phyloP scores from a whole-genome alignment of 2,888 invertebrate species.

The Habrosyne pyritoides region DNA sequence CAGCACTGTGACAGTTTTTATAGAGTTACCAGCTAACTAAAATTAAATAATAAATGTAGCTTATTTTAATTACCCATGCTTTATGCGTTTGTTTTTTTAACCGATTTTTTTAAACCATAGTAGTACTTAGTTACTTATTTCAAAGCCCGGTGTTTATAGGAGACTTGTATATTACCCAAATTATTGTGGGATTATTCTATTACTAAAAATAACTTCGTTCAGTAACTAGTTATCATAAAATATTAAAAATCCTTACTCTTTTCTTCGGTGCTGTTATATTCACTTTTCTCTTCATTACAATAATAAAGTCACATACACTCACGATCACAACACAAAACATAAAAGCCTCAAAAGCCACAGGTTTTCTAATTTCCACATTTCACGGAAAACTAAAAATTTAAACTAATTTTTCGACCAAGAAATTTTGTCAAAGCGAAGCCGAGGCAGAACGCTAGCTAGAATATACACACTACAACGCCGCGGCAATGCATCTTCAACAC shows the following conservation, averaged over 20 bases:
- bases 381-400: background rate
- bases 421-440: background rate
- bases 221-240: background rate
- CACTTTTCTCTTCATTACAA: slow-evolving; percentile 40
- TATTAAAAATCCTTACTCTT: slow-evolving; percentile 25
- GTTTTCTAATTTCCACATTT: background rate
- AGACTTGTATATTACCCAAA: too few species aligned
- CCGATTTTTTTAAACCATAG: too few species aligned
- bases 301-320: background rate
- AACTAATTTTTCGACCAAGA: background rate
- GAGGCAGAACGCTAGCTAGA: background rate
- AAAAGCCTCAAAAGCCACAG: slow-evolving; percentile 1
- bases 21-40: too few species aligned
- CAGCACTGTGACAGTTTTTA: too few species aligned
- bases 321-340: slow-evolving; percentile 2
- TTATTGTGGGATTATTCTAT: too few species aligned
- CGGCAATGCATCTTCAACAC: slow-evolving; percentile 23
- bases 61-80: too few species aligned
- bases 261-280: slow-evolving; percentile 37
- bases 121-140: too few species aligned
- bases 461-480: background rate
- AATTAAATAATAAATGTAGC: too few species aligned
- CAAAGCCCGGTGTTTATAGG: too few species aligned
- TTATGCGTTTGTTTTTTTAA: too few species aligned
- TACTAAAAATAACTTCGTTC: background rate